These are phyloP conservation scores for Numenius arquata DNA, from an alignment of 2,113 vertebrate species.

Conservation along the genomic window DNA sequence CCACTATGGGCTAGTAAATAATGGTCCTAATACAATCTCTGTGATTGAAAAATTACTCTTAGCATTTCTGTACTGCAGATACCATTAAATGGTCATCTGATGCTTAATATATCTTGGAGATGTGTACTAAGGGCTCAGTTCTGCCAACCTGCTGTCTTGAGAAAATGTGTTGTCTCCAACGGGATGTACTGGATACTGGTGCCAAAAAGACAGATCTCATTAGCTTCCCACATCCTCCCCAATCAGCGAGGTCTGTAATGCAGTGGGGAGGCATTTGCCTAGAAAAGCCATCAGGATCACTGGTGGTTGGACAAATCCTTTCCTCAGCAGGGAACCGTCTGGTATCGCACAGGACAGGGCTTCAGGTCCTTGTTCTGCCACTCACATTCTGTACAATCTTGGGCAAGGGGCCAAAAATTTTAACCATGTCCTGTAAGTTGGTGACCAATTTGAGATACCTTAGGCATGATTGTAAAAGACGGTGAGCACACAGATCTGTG, in stretches of 20 bases:
- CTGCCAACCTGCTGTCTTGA: background rate
- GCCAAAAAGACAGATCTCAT: background rate
- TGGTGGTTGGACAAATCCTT: background rate
- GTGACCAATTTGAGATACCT: background rate
- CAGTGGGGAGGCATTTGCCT: background rate
- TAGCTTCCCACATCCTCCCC: background rate
- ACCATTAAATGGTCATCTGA: background rate
- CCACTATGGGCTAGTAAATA: background rate
- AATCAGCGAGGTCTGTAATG: background rate
- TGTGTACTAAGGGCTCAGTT: background rate
- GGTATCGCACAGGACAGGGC: background rate
- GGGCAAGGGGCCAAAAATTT: background rate
- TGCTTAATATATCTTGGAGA: background rate
- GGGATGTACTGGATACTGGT: background rate
- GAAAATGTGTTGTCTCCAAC: background rate
- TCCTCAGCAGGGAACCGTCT: accelerated
- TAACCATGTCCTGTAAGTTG: background rate
- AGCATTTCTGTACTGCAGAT: background rate
- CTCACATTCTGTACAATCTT: background rate
- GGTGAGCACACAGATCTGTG: background rate
- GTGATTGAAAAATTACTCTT: background rate
- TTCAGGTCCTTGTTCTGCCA: background rate
- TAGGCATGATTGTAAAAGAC: background rate
- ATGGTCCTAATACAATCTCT: background rate
- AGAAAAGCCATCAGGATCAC: background rate